These are phyloP conservation scores for Eciton burchellii DNA, from an alignment of 1,140 invertebrate genomes.

Conservation along the genomic window DNA sequence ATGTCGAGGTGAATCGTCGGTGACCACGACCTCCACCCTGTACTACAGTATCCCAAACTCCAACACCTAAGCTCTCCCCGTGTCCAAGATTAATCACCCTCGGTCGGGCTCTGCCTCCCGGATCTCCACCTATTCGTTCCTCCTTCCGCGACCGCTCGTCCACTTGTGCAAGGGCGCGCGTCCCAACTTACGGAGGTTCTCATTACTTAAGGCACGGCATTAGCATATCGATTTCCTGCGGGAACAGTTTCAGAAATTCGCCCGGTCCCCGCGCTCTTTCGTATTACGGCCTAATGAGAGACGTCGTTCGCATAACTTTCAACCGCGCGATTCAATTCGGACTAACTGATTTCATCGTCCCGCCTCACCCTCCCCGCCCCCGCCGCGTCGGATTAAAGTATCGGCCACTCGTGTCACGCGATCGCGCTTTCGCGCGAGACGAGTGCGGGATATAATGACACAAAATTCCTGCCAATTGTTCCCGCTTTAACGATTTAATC, in stretches of 20 bases:
- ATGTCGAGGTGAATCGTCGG: conserved; percentile 68
- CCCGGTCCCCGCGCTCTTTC: conserved; percentile 51
- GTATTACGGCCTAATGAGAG: conserved; percentile 63
- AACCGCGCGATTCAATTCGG: conserved; percentile 38
- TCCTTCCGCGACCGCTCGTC: conserved; percentile 57
- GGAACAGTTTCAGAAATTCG: conserved; percentile 75
- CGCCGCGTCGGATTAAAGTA: conserved; percentile 43
- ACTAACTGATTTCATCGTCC: conserved; percentile 21
- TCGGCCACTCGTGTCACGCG: not conserved
- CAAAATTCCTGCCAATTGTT: not conserved
- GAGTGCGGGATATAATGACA: not conserved
- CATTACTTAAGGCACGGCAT: conserved; percentile 79
- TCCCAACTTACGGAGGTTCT: conserved; percentile 74
- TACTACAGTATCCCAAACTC: conserved; percentile 58
- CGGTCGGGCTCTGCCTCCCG: conserved; percentile 61
- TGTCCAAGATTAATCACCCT: conserved; percentile 76
- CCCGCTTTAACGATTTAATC: not conserved
- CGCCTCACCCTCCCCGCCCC: too few relatives aligned
- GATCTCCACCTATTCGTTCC: conserved; percentile 60
- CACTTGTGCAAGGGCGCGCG: conserved; percentile 60
- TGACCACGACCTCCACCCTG: conserved; percentile 60
- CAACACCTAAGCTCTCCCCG: conserved; percentile 70
- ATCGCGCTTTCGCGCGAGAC: not conserved
- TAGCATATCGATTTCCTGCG: conserved; percentile 81
- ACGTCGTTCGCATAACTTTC: conserved; percentile 64